Base-by-base conservation (phyloP, 2,888 invertebrate species). In the Stenichneumon culpator region DNA sequence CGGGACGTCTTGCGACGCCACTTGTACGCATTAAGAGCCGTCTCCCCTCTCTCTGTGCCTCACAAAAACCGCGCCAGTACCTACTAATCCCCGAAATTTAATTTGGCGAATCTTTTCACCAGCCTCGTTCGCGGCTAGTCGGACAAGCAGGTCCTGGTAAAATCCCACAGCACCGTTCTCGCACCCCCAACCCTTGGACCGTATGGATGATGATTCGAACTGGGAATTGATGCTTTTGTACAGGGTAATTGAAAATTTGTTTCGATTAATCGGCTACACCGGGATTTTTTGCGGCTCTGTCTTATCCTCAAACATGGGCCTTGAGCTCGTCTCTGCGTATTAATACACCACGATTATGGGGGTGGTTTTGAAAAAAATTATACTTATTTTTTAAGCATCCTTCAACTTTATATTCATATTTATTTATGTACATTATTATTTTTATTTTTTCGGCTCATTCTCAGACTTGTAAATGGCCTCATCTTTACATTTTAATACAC, bases 81-180 rank as follows among this genome's bases (percentile, higher is more conserved):
- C 91, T 91, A 94, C 94, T 94, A 94, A 94, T 94, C 93, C 92
- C 11, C 90, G 83, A 94, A 94, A 94, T 94, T 93, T 93, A 93
- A 94, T 94, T 94, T 93, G 91, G 89, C 68, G 93, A 93, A 94
- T 93, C 94, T 94, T 93, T 93, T 93, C 93, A 92, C 44, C 67
- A 36, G 82, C 19, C 75, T 69, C 79, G 69, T 82, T 83, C 83
- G 80, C 83, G 84, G 78, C 84, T 72, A 73, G 84, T 78, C 72
- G 86, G 69, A 72, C 83, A 57, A 83, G 79, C 77, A 72, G 73
- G 75, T 70, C 83, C 72, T 73, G 19, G 11, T 14, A 65, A 84
- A 82, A 79, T 75, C 50, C 80, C 78, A 75, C 85, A 39, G 47
- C 60, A 39, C 19, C 25, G 22, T 19, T 47, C 25, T 60, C 39